Evolutionary conservation across 2,888 invertebrate species (phyloP), one percentile per base, ranked within the genome.

Genomic region (Platycheirus albimanus): DNA sequence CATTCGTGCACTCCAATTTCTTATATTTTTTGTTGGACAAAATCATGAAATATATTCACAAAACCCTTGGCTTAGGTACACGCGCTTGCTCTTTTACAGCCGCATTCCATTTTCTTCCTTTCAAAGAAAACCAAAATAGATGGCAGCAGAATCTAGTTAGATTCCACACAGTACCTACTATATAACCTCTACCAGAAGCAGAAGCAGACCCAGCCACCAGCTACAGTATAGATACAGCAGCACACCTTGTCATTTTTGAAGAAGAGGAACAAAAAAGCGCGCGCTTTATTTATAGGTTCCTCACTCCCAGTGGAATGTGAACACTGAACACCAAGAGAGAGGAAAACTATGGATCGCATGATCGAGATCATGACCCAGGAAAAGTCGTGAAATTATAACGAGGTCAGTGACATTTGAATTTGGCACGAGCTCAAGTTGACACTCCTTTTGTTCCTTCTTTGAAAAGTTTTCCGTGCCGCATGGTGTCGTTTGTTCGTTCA

Each of bases 321-420:
- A 15, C 33, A n/a, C n/a, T 33, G 24, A 33, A 61, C 41, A 69
- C 19, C 15, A 10, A 36, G 6, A 10, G 30, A 66, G 45, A 30
- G 49, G 41, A 69, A n/a, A 77, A 77, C 67, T 72, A 72, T 67
- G 63, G 72, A 83, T 77, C 47, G 77, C 67, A 72, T 83, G 77
- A 83, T 83, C 78, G 83, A 88, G 89, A 89, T 90, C 90, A 89
- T 89, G 90, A 89, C 90, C 90, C 90, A 89, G 89, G 90, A 89
- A 90, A 87, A 88, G 87, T 87, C 86, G 88, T 87, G 87, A 87
- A 88, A 88, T 88, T 89, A 87, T 88, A 88, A 74, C 72, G 72
- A 78, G 78, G 83, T 83, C 83, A 83, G 78, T 83, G 83, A 83
- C 83, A 77, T 78, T 83, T 83, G 71, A 63, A 69, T 83, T 83